These are phyloP conservation scores for Petrocephalus microphthalmus DNA, from an alignment of 2,113 vertebrate species.

Conservation along the genomic window DNA sequence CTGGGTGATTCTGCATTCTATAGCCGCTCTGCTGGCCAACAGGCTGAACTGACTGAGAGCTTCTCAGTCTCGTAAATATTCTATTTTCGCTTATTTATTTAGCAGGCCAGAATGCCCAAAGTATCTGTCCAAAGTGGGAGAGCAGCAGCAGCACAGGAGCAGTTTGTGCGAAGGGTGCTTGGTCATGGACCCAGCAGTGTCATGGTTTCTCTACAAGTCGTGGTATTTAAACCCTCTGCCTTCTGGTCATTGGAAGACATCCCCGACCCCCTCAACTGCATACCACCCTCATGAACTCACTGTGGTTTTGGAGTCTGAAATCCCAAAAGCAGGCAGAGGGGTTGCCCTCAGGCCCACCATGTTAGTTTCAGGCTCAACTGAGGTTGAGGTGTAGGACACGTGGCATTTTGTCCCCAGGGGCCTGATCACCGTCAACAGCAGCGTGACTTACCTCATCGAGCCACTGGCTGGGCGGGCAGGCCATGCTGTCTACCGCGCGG, in stretches of 20 bases:
- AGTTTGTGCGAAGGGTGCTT: background rate
- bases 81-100: background rate
- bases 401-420: constrained; percentile 64
- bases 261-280: background rate
- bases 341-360: background rate
- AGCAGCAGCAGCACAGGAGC: background rate
- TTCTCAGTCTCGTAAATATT: background rate
- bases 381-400: background rate
- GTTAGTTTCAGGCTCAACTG: background rate
- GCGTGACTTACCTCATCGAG: constrained; percentile 82
- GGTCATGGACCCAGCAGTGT: background rate
- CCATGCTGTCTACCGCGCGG: constrained; percentile 73
- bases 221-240: background rate
- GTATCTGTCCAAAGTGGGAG: background rate
- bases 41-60: background rate
- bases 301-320: background rate
- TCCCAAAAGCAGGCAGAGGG: background rate
- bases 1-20: background rate
- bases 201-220: background rate
- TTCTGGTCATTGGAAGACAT: background rate
- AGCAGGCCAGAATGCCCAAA: background rate
- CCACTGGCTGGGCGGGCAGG: constrained; percentile 56
- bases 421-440: constrained; percentile 73
- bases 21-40: background rate
- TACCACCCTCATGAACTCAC: background rate